A percentile compares a stretch with the other conserved stretches of the same genome.
Evolutionary conservation across 23 tunicate genomes (phyloP).

Genomic region (Styela clava): DNA sequence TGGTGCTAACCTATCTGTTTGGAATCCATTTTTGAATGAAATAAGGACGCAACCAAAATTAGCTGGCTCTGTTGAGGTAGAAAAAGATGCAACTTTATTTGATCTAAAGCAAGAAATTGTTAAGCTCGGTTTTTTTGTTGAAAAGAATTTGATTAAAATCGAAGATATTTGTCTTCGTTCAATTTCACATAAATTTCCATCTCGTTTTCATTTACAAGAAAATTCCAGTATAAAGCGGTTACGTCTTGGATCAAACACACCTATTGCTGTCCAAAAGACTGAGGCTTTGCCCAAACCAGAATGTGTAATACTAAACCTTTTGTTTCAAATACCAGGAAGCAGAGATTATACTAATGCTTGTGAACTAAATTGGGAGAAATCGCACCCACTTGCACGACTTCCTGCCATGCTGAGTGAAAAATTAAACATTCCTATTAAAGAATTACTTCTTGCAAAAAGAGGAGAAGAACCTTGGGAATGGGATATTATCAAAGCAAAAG

Average conservation of each 20-base stretch:
- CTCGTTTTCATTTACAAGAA: slow-evolving; percentile 28
- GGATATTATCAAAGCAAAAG: slow-evolving; percentile 12
- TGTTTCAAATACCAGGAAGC: slow-evolving; percentile 7
- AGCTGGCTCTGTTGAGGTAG: not conserved
- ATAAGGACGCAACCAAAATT: not conserved
- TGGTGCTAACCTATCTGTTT: not conserved
- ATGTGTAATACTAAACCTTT: not conserved
- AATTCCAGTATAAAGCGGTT: slow-evolving; percentile 13
- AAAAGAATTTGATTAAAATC: not conserved
- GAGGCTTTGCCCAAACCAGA: not conserved
- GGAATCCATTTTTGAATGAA: slow-evolving; percentile 13
- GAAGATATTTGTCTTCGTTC: slow-evolving; percentile 33
- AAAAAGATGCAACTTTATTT: slow-evolving; percentile 16
- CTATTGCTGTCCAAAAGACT: slow-evolving; percentile 9
- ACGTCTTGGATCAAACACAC: slow-evolving; percentile 15
- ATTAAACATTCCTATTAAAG: slow-evolving; percentile 7
- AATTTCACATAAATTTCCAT: slow-evolving; percentile 13
- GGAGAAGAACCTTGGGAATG: slow-evolving; percentile 29
- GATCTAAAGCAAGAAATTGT: slow-evolving; percentile 7
- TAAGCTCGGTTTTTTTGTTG: slow-evolving; percentile 1
- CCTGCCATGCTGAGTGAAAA: not conserved
- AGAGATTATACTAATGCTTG: not conserved
- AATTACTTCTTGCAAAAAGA: slow-evolving; percentile 6
- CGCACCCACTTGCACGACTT: not conserved
- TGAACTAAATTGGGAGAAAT: slow-evolving; percentile 20